phyloP scores from a whole-genome alignment of 2,113 vertebrate species.

The Antechinus stuartii region DNA sequence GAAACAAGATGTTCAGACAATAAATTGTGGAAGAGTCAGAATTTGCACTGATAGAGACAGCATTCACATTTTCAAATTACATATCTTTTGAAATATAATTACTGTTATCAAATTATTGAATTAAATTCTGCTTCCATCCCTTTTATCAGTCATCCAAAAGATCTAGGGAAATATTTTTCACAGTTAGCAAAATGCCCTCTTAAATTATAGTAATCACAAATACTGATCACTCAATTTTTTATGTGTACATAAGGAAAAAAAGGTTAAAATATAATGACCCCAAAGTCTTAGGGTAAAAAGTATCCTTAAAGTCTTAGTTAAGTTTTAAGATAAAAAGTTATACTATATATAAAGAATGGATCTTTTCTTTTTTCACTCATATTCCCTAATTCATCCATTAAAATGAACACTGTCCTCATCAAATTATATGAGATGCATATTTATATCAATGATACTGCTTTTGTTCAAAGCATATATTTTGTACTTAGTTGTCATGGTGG shows the following conservation, averaged over 20 bases:
- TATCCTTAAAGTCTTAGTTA: neutral
- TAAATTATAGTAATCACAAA: neutral
- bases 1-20: neutral
- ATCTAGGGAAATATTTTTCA: neutral
- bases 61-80: neutral
- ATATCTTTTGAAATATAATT: neutral
- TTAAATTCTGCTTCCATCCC: neutral
- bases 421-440: no score
- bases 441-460: no score
- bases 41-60: neutral
- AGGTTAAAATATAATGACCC: neutral
- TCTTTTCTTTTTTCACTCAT: no score
- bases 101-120: neutral
- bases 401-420: no score
- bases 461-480: no score
- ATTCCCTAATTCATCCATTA: no score
- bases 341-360: no score
- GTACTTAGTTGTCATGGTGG: no score
- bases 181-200: neutral
- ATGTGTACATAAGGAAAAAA: neutral
- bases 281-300: neutral
- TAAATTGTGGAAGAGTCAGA: neutral
- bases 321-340: neutral
- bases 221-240: neutral
- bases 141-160: neutral